Conservation (phyloP, 2,888 invertebrate species). For the Tinea pellionella region DNA sequence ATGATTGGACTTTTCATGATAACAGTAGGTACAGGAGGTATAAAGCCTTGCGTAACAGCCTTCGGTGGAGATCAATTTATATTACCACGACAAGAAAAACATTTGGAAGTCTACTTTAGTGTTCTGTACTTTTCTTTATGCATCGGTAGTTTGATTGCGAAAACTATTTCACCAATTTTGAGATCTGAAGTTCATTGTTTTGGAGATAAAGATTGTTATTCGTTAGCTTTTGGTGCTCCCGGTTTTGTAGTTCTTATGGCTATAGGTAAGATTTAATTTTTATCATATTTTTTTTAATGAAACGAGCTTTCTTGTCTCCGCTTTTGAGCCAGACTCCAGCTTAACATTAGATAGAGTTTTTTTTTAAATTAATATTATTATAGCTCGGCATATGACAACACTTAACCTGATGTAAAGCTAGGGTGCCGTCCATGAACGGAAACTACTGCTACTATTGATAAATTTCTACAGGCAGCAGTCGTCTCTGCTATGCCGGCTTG, state of each 20-base stretch:
- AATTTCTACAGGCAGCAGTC: no score
- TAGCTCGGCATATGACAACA: no score
- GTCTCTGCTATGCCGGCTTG: no score
- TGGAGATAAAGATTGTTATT: conserved; percentile 75
- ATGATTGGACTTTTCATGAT: conserved; percentile 76
- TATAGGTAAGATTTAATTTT: conserved; percentile 63
- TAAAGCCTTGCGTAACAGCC: conserved; percentile 85
- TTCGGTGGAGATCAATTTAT: conserved; percentile 86
- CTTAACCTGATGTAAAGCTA: no score
- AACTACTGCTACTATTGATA: no score
- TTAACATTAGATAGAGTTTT: no score
- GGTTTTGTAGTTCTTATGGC: conserved; percentile 78
- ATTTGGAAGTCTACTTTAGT: conserved; percentile 79
- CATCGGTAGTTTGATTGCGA: conserved; percentile 78
- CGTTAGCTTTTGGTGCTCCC: conserved; percentile 81
- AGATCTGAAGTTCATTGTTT: conserved; percentile 76
- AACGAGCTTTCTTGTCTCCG: no score
- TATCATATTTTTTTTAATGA: no score
- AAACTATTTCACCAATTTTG: conserved; percentile 78
- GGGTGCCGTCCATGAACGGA: no score
- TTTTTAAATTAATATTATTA: no score
- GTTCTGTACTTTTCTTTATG: conserved; percentile 78
- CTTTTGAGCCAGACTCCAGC: no score
- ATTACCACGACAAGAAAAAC: conserved; percentile 71
- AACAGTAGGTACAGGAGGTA: conserved; percentile 83